Conservation (phyloP, 2,888 invertebrate genomes). For the Pantelozetes paolii region DNA sequence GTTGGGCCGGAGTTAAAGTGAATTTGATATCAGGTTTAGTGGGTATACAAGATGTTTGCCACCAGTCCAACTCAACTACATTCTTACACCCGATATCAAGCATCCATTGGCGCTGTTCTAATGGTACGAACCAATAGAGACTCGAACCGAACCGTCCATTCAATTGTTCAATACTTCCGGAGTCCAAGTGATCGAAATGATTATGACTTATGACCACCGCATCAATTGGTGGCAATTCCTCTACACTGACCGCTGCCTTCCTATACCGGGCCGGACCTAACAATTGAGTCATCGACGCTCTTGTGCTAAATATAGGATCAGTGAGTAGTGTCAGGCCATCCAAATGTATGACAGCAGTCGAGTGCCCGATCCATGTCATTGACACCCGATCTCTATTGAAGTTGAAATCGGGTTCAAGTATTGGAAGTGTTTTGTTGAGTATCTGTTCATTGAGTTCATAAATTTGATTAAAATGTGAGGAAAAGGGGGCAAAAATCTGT, state of each 20-base stretch:
- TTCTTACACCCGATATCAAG: slow-evolving; percentile 51
- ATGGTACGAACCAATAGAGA: slow-evolving; percentile 56
- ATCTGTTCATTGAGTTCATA: slow-evolving; percentile 40
- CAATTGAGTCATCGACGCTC: slow-evolving; percentile 51
- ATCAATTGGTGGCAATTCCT: slow-evolving; percentile 53
- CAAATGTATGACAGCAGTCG: slow-evolving; percentile 54
- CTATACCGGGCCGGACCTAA: slow-evolving; percentile 53
- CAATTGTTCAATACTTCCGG: slow-evolving; percentile 17
- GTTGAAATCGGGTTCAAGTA: slow-evolving; percentile 50
- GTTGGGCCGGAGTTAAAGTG: slow-evolving; percentile 56
- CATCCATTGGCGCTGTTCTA: slow-evolving; percentile 54
- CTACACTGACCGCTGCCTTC: slow-evolving; percentile 50
- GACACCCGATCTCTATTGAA: slow-evolving; percentile 44
- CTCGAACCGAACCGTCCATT: slow-evolving; percentile 48
- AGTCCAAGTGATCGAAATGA: slow-evolving; percentile 57
- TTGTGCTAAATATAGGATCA: slow-evolving; percentile 55
- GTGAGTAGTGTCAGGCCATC: slow-evolving; percentile 54
- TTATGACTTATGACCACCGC: slow-evolving; percentile 56
- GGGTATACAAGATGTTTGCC: slow-evolving; percentile 49
- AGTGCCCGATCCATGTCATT: slow-evolving; percentile 56
- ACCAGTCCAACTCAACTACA: slow-evolving; percentile 56
- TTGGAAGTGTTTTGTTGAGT: slow-evolving; percentile 50
- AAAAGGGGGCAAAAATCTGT: no score
- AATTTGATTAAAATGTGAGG: neutral
- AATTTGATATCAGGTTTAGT: slow-evolving; percentile 50